Conservation (phyloP, 2,113 vertebrate genomes). For the Conger conger region DNA sequence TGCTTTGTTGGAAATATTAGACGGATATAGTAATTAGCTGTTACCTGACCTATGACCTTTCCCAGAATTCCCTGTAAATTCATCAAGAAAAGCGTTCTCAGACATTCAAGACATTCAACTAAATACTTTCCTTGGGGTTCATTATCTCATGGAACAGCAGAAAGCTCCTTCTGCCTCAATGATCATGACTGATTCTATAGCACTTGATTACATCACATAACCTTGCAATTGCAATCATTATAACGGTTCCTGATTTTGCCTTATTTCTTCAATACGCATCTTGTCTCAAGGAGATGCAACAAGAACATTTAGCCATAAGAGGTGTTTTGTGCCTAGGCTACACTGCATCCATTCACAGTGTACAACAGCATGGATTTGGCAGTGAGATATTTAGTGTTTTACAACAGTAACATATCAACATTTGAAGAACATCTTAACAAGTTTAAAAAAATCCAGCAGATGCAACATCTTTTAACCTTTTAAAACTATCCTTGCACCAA, state of each 20-base stretch:
- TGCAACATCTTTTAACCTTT: background rate
- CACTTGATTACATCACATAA: too few species aligned
- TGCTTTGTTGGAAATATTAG: too few species aligned
- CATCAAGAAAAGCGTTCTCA: background rate
- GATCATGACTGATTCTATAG: too few species aligned
- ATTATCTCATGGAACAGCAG: too few species aligned
- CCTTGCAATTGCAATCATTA: background rate
- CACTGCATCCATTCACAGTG: background rate
- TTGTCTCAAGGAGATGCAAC: background rate
- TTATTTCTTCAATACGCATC: background rate
- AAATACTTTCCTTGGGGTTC: too few species aligned
- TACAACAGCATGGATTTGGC: background rate
- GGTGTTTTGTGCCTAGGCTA: background rate
- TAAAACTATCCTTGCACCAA: background rate
- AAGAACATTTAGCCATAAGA: background rate
- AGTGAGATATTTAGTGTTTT: background rate
- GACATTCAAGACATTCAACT: background rate
- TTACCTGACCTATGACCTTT: too few species aligned
- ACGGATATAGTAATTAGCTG: too few species aligned
- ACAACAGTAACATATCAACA: background rate
- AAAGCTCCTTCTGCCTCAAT: too few species aligned
- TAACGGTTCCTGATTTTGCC: background rate
- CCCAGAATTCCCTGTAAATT: too few species aligned
- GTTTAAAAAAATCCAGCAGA: background rate
- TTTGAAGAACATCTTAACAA: background rate